Conservation (phyloP, 2,113 vertebrate genomes). For the Hiodon alosoides region DNA sequence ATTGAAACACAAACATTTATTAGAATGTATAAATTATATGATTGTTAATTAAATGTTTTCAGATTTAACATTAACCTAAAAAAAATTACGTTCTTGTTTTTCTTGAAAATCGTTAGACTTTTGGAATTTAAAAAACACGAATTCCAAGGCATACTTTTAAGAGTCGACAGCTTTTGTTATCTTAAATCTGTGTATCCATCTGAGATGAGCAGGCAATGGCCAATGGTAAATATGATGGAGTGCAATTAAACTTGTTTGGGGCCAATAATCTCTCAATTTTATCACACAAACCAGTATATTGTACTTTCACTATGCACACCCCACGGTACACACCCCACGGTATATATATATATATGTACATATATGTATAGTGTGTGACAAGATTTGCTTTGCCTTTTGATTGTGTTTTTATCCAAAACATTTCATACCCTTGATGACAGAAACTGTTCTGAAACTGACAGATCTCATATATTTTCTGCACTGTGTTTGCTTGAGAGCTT, state of each 20-base stretch:
- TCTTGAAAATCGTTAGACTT: conserved; percentile 20
- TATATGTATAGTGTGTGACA: not conserved
- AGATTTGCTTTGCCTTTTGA: conserved; percentile 18
- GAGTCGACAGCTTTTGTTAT: conserved; percentile 47
- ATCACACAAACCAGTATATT: conserved; percentile 26
- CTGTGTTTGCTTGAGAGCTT: conserved; percentile 50
- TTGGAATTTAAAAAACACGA: conserved; percentile 29
- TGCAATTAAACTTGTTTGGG: conserved; percentile 59
- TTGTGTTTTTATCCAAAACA: conserved; percentile 32
- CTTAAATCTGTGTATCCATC: conserved; percentile 47
- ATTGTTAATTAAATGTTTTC: not conserved
- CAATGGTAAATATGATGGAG: conserved; percentile 59
- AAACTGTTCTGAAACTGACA: not conserved
- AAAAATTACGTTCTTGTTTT: conserved; percentile 42
- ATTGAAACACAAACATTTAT: not conserved
- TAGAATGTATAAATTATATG: not conserved
- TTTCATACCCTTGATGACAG: conserved; percentile 20
- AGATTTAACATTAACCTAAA: conserved; percentile 25
- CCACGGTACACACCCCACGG: conserved; percentile 31
- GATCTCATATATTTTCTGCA: conserved; percentile 36
- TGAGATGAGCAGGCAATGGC: conserved; percentile 26
- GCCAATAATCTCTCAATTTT: conserved; percentile 51
- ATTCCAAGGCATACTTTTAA: conserved; percentile 34
- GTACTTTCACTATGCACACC: conserved; percentile 40
- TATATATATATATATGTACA: conserved; percentile 28